Evolutionary conservation across 2,888 invertebrate genomes (phyloP), one percentile per base, ranked within the genome.

Genomic region (Patella caerulea): DNA sequence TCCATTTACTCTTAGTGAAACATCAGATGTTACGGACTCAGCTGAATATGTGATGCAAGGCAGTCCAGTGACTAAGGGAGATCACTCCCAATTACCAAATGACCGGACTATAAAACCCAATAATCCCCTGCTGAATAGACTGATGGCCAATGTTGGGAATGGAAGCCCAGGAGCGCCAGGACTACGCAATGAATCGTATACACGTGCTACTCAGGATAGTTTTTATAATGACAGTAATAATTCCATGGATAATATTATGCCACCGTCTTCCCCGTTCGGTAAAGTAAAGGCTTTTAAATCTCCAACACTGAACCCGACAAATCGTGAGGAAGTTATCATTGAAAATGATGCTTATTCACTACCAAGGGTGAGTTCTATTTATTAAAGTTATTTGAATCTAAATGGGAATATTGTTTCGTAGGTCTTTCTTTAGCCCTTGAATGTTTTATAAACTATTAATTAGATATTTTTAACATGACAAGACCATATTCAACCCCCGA

Each of bases 121-220:
- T n/a, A 97, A 97, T 92, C 96, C 97, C 81, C 96, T 97, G 79
- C 94, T 97, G 88, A 97, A 97, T 90, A 93, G 97, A 89, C 93
- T 97, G 45, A 80, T 82, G 75, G 78, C 82, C 12, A 82, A 54
- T 71, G 34, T 29, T 15, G 45, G 52, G 9, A 75, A 78, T 17
- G 65, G 56, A 45, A 53, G 70, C 19, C 54, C 53, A 55, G 82
- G 83, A 71, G 45, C 45, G 45, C 45, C 45, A 45, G 45, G 45
- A 9, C 90, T 97, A 78, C 93, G 97, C 79, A 98, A 97, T 89
- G 97, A 98, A 91, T 98, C 97, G 89, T 98, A 98, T 89, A 97
- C 96, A 34, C 85, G 93, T 92, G 94, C 94, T 34, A 94, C 94
- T 3, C 94, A 94, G 86, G 94, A 94, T 83, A 93, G 88, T 79